Evolutionary conservation across 2,888 invertebrate species (phyloP).

Genomic region (Folsomia manolachei): DNA sequence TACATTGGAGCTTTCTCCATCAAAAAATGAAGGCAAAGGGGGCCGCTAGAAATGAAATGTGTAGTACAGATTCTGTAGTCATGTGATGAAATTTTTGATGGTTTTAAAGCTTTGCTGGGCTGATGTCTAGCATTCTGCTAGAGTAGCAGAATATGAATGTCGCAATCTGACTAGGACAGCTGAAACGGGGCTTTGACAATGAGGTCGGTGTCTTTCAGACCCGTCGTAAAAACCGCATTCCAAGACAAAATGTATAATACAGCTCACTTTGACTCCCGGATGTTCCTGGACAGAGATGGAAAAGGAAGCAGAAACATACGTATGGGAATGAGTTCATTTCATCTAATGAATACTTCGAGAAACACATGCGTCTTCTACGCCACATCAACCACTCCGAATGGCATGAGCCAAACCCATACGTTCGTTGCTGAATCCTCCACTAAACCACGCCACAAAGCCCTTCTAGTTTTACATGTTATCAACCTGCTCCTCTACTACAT

Average conservation of each 20-base stretch:
- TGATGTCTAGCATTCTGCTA: no score
- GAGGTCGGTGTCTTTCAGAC: neutral
- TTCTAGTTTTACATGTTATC: no score
- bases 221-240: constrained; percentile 17
- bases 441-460: no score
- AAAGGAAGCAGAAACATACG: neutral
- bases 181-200: neutral
- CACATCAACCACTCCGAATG: neutral
- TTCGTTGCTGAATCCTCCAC: no score
- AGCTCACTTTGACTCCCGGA: neutral
- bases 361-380: constrained; percentile 7
- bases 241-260: constrained; percentile 6
- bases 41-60: no score
- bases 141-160: no score
- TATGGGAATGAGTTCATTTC: constrained; percentile 17
- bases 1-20: neutral
- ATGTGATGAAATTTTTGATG: no score
- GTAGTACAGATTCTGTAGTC: neutral
- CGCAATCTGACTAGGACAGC: neutral
- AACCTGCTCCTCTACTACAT: no score
- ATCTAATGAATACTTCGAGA: constrained; percentile 12
- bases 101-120: no score
- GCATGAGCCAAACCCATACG: neutral
- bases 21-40: neutral
- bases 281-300: neutral